phyloP scores from a whole-genome alignment of 2,888 invertebrate genomes.

The Orgyia antiqua region DNA sequence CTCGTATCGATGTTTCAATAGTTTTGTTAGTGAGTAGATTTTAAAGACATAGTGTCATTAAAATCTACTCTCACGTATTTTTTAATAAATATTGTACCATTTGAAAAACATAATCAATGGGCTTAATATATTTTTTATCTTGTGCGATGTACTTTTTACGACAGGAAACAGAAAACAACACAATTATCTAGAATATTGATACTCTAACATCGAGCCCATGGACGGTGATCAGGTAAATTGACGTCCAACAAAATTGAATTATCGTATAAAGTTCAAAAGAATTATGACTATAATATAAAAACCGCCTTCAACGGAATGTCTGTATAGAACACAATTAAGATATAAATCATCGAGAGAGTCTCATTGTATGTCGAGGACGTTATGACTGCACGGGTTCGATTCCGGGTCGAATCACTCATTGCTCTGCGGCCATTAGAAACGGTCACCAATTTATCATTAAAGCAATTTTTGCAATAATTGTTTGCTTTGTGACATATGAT shows the following conservation, averaged over 20 bases:
- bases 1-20: too few species aligned
- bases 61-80: too few species aligned
- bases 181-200: slow-evolving; percentile 22
- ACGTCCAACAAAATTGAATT: slow-evolving; percentile 23
- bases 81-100: too few species aligned
- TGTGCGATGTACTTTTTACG: slow-evolving; percentile 20
- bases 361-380: slow-evolving; percentile 70
- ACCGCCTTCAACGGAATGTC: slow-evolving; percentile 51
- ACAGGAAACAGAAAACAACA: slow-evolving; percentile 25
- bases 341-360: slow-evolving; percentile 68
- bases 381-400: slow-evolving; percentile 57
- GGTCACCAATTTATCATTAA: slow-evolving; percentile 78
- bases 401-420: slow-evolving; percentile 58
- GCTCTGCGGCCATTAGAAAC: slow-evolving; percentile 67
- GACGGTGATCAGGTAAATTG: slow-evolving; percentile 20
- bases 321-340: slow-evolving; percentile 63
- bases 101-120: too few species aligned
- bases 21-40: too few species aligned
- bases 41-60: too few species aligned
- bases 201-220: slow-evolving; percentile 20
- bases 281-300: slow-evolving; percentile 55
- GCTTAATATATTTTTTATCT: too few species aligned
- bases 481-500: slow-evolving; percentile 46
- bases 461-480: slow-evolving; percentile 77
- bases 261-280: slow-evolving; percentile 40